Base-by-base conservation (phyloP, 2,797 vertebrate species). In the Zalophus californianus region DNA sequence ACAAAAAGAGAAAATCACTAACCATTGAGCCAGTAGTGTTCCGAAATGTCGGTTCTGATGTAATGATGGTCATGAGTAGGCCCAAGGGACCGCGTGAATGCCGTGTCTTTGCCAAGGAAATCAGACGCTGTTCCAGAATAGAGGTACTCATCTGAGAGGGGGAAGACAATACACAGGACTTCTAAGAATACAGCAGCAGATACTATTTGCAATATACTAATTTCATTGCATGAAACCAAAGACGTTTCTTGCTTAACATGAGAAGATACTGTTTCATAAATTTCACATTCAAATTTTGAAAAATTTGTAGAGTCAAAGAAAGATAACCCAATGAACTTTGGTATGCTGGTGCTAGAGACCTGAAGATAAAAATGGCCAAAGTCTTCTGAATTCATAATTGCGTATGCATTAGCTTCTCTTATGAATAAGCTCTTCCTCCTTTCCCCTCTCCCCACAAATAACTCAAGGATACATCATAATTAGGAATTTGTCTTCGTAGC, bases 11-110 rank as follows among this genome's bases (percentile, higher is more conserved):
- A 95, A 91, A 84, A 58, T 95, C 94, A 98, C 98, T 98, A 99
- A 99, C 99, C 99, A 80, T 99, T 99, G 98, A 99, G 99, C 99
- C 99, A 99, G 98, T 99, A 99, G 98, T 99, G 99, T 73, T 99
- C 99, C 13, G 99, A 99, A 97, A 99, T 99, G 98, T 99, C 99
- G 5, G 99, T 99, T 98, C 99, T 99, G 98, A 99, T 99, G 99
- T 99, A 99, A 98, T 99, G 99, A 98, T 99, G 99, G 98, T 99
- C 99, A 5, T 99, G 99, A 88, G 99, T 98, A 86, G 99, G 99
- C 83, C 99, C 99, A 11, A 99, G 99, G 85, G 99, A 99, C 96
- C 99, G 99, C 25, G 99, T 99, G 98, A 99, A 99, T 1, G 99
- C 99, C 0, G 99, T 99, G 97, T 99, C 99, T 98, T 99, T 99